phyloP scores from a whole-genome alignment of 2,888 invertebrate species.

The Cenopis cana region DNA sequence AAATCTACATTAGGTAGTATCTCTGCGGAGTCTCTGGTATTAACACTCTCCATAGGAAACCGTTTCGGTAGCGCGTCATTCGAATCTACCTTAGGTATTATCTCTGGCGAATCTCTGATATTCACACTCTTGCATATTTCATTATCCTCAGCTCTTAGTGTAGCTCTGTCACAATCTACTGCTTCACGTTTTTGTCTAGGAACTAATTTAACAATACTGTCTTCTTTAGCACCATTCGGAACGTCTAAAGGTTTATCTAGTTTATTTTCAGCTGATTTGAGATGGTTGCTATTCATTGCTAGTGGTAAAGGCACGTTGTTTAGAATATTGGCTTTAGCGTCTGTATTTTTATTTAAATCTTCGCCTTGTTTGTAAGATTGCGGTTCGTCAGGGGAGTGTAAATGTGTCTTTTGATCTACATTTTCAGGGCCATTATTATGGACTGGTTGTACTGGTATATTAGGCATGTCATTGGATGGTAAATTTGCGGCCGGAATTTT shows the following conservation, averaged over 20 bases:
- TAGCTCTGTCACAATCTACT: slow-evolving; percentile 65
- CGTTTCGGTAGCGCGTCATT: slow-evolving; percentile 59
- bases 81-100: slow-evolving; percentile 62
- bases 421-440: slow-evolving; percentile 25
- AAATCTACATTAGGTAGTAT: slow-evolving; percentile 62
- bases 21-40: slow-evolving; percentile 47
- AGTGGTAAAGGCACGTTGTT: slow-evolving; percentile 65
- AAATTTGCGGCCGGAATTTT: not conserved
- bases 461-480: slow-evolving; percentile 18
- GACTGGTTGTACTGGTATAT: slow-evolving; percentile 10
- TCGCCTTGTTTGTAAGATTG: slow-evolving; percentile 74
- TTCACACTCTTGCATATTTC: slow-evolving; percentile 64
- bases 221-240: slow-evolving; percentile 46
- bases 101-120: slow-evolving; percentile 47
- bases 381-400: slow-evolving; percentile 71
- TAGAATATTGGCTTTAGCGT: slow-evolving; percentile 47
- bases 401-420: slow-evolving; percentile 54
- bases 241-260: slow-evolving; percentile 33
- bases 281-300: slow-evolving; percentile 56
- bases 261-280: slow-evolving; percentile 41
- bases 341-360: slow-evolving; percentile 56
- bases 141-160: slow-evolving; percentile 62
- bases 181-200: slow-evolving; percentile 70
- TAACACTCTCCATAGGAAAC: slow-evolving; percentile 56
- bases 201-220: slow-evolving; percentile 43